Conservation (phyloP, 2,797 vertebrate genomes). For the Tenualosa thibaudeaui region DNA sequence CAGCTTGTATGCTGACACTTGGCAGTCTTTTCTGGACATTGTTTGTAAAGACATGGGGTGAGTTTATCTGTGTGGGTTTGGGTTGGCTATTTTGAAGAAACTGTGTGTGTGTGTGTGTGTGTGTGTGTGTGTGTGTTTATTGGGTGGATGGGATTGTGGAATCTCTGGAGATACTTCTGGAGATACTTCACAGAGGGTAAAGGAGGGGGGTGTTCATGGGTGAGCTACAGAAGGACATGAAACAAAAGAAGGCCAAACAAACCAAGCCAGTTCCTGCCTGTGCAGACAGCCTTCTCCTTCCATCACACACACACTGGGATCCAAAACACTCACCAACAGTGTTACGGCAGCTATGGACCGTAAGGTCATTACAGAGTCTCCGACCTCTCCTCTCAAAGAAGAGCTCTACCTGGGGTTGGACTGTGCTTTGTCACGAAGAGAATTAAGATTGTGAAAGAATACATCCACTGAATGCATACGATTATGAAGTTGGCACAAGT, state of each 20-base stretch:
- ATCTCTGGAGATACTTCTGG: neutral
- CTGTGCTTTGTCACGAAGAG: neutral
- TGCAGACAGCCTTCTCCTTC: conserved; percentile 17
- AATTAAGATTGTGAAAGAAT: neutral
- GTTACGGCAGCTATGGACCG: conserved; percentile 11
- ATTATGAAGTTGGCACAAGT: neutral
- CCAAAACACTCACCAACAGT: neutral
- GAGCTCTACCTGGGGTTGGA: neutral
- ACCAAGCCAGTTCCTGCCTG: conserved; percentile 28
- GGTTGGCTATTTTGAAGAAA: conserved; percentile 7
- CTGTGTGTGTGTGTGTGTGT: conserved; percentile 30
- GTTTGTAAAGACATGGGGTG: neutral
- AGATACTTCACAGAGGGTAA: neutral
- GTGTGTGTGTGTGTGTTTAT: conserved; percentile 2
- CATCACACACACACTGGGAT: conserved; percentile 10
- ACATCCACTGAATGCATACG: neutral
- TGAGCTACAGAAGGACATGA: conserved; percentile 22
- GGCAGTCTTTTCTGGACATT: neutral
- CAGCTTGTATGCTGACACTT: neutral
- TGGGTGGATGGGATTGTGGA: neutral
- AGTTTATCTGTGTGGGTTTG: conserved; percentile 21
- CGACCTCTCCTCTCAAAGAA: neutral
- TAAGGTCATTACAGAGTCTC: neutral
- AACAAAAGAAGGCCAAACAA: conserved; percentile 33
- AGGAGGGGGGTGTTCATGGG: neutral